Conservation (phyloP, 2,113 vertebrate species). For the Calcarius ornatus region DNA sequence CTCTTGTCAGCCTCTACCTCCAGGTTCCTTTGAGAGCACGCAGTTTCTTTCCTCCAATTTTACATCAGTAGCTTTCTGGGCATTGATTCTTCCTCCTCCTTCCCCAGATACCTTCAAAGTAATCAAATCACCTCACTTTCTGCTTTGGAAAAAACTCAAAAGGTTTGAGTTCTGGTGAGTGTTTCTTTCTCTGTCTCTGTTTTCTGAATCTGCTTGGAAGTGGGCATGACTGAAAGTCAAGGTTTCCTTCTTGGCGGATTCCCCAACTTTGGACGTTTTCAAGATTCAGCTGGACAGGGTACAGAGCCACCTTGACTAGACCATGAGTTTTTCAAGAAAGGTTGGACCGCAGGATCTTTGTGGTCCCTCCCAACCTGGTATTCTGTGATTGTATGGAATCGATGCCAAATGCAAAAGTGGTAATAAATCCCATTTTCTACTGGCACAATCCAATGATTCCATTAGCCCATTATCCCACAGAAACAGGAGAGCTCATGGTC, state of each 20-base stretch:
- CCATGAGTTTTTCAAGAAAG: background rate
- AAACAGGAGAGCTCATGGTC: background rate
- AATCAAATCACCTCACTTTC: background rate
- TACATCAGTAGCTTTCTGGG: background rate
- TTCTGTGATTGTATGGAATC: background rate
- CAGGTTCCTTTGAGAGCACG: background rate
- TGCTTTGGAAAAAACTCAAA: background rate
- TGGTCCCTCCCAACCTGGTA: background rate
- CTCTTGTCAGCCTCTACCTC: background rate
- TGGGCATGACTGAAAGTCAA: background rate
- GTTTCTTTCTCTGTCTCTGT: background rate
- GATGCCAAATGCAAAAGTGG: background rate
- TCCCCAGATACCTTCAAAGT: background rate
- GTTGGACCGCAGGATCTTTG: background rate
- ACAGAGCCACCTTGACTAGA: background rate
- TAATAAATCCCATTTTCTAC: background rate
- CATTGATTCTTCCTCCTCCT: background rate
- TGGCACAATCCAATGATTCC: background rate
- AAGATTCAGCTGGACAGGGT: background rate
- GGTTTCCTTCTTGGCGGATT: background rate
- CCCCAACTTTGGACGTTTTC: accelerated
- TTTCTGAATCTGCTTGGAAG: background rate
- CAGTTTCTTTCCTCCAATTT: background rate
- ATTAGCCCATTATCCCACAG: background rate
- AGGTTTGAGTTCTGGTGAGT: background rate